Base-by-base conservation (phyloP, 1,140 invertebrate genomes). In the Brachionus sp. region DNA sequence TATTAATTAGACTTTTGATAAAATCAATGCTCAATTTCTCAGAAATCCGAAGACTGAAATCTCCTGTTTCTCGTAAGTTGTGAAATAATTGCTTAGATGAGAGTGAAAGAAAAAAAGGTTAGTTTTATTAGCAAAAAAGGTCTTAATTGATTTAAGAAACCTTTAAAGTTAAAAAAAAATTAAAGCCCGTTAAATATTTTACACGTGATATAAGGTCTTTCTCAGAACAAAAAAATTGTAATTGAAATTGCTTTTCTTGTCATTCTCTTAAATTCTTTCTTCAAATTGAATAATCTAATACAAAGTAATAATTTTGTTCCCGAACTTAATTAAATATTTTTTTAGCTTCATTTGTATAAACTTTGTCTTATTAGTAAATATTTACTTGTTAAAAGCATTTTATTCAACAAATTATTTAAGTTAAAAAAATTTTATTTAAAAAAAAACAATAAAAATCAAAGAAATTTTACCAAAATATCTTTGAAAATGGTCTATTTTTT, bases 101-200 rank as follows among this genome's bases (percentile, higher is more conserved):
- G 9, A 35, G n/a, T 35, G 33, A 70, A 37, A 70, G 66, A 70
- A 70, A 70, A 33, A 70, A 70, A 35, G 66, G 66, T 70, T 29
- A 29, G 19, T 64, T 64, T 29, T 64, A 2, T 64, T 64, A 29
- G 46, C 4, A n/a, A 50, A 50, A 50, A 50, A 50, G 2, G 4
- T 50, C 44, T 46, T 46, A 46, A 13, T 6, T 46, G 44, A 46
- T 46, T 46, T 6, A 46, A 13, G 44, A 46, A 46, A 46, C 44
- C 13, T 46, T 46, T 46, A 46, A 46, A 46, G 44, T 46, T 46
- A 9, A 46, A 46, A 46, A 46, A 46, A 46, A 46, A 46, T 46
- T 46, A 46, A 46, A 46, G 37, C 37, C 37, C 37, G 37, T 9
- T 39, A 39, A 39, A 39, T 39, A 39, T 39, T 39, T 39, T 46